These are phyloP conservation scores for Lasioglossum albipes DNA, from an alignment of 1,140 invertebrate genomes.

Conservation along the genomic window DNA sequence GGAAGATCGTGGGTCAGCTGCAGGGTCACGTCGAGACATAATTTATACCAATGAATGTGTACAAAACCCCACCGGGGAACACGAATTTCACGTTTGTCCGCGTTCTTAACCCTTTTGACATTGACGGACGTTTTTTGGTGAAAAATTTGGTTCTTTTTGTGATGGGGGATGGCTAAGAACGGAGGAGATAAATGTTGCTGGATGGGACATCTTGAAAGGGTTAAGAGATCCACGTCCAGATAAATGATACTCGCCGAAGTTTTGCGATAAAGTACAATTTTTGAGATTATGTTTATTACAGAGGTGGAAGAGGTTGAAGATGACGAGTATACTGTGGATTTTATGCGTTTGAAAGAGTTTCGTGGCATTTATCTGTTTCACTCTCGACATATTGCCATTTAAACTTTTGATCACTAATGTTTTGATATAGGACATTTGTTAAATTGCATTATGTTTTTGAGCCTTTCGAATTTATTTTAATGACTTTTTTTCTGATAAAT, in stretches of 20 bases:
- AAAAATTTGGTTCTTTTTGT: no score
- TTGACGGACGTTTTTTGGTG: neutral
- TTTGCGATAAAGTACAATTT: conserved; percentile 27
- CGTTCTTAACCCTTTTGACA: conserved; percentile 15
- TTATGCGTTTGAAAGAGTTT: no score
- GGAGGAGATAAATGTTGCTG: no score
- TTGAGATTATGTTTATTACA: conserved; percentile 43
- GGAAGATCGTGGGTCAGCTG: conserved; percentile 77
- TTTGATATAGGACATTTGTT: no score
- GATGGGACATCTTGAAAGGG: conserved; percentile 1
- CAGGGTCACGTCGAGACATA: conserved; percentile 73
- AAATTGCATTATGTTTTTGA: no score
- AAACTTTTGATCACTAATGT: no score
- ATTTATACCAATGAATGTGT: conserved; percentile 41
- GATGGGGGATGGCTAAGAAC: no score
- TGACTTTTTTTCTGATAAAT: no score
- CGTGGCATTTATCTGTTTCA: no score
- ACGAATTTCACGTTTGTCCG: conserved; percentile 24
- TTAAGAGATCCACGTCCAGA: conserved; percentile 17
- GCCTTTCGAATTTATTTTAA: no score
- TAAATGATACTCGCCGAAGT: conserved; percentile 1
- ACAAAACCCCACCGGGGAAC: conserved; percentile 14
- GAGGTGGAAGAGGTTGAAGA: neutral
- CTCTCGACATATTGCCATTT: no score
- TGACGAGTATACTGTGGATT: neutral